Evolutionary conservation across 2,797 vertebrate species (phyloP), one percentile per base, ranked within the genome.

Genomic region (Acanthiza pusilla): DNA sequence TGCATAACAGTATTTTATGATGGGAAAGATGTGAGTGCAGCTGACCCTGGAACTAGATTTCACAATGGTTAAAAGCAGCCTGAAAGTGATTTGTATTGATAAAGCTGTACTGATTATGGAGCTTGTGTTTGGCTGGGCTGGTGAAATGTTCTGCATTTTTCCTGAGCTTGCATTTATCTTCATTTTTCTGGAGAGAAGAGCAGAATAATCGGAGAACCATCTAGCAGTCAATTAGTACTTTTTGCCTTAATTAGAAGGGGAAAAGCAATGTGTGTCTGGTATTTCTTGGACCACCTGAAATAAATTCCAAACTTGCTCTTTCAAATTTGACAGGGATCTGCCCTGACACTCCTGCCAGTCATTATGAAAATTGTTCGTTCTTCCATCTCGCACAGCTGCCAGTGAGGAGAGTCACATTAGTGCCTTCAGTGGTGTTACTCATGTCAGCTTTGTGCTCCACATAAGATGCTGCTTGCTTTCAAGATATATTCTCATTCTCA

Each of bases 301-400:
- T 11, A 43, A n/a, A 34, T 79, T 84, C 48, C 42, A 43, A 20
- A 65, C 38, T 38, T 57, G 21, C 23, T 42, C 10, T 43, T 90
- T 75, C 32, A 32, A 5, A 58, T 94, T 66, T 88, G 88, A 53
- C 48, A 40, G 38, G 47, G 7, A 43, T 62, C 40, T 94, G 55
- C 36, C 23, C 36, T 0, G 4, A 34, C 0, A 0, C 25, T 72
- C 50, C 36, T 55, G 36, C 48, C 58, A 78, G 92, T 53, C 4
- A 0, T 71, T 61, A 68, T 66, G 47, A 40, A 43, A 43, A 40
- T 42, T 73, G 30, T 40, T 85, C 87, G 47, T 62, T 73, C 60
- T 73, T 15, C 16, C 16, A 86, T 65, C 38, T 75, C 32, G 4
- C 4, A 15, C 73, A 88, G 48, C 62, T 7, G 13, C 53, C 6